phyloP scores from a whole-genome alignment of 2,888 invertebrate species.

The Euproctis similis region DNA sequence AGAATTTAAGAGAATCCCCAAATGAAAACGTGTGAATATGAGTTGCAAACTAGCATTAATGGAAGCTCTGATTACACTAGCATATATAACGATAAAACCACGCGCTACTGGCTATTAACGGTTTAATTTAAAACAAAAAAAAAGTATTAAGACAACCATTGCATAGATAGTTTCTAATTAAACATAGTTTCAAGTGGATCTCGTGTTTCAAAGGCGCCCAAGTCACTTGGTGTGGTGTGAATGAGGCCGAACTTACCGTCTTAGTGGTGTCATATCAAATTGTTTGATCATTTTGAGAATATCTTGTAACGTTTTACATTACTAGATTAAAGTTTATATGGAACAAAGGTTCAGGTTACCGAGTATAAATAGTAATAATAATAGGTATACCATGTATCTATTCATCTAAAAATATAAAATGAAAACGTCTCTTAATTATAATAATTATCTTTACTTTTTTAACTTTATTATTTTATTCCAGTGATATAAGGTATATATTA shows the following conservation, averaged over 20 bases:
- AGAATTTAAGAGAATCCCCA: conserved; percentile 23
- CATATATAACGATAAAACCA: conserved; percentile 25
- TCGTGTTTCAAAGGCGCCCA: conserved; percentile 37
- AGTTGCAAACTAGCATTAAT: conserved; percentile 41
- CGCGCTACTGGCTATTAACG: conserved; percentile 25
- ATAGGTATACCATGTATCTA: too few species aligned
- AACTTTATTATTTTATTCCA: too few species aligned
- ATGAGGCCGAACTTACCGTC: conserved; percentile 26
- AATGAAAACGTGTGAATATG: conserved; percentile 35
- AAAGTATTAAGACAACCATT: conserved; percentile 28
- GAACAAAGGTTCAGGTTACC: conserved; percentile 27
- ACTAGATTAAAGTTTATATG: conserved; percentile 33
- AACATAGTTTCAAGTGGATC: conserved; percentile 25
- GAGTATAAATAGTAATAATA: conserved; percentile 20
- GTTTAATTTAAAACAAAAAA: conserved; percentile 42
- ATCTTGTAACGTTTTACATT: conserved; percentile 26
- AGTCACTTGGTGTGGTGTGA: conserved; percentile 29
- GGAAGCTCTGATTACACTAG: conserved; percentile 40
- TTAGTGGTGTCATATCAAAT: conserved; percentile 36
- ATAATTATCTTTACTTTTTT: too few species aligned
- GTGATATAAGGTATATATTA: too few species aligned
- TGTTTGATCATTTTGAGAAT: conserved; percentile 43
- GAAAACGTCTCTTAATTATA: too few species aligned
- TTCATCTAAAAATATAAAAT: too few species aligned
- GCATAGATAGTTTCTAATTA: conserved; percentile 45